Base-by-base conservation (phyloP, 2,888 invertebrate species). In the Cerastoderma edule region DNA sequence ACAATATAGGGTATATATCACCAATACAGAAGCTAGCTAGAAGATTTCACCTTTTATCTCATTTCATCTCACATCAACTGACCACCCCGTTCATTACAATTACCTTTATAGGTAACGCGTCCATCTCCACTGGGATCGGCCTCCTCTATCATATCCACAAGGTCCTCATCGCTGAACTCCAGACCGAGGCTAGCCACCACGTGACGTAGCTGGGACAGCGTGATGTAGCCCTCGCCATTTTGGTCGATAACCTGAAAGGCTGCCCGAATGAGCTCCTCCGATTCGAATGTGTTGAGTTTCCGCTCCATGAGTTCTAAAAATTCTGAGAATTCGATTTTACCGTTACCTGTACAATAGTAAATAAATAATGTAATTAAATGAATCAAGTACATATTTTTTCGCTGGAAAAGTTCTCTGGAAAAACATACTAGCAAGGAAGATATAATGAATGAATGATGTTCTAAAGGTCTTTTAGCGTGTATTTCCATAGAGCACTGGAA, bases 291-390 rank as follows among this genome's bases (percentile, higher is more conserved):
- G 35, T 77, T 68, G n/a, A 79, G 54, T 35, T 79, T 75, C 63
- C 67, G 77, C 60, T 78, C 75, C 83, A 83, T 83, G 27, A 83
- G 57, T 24, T 50, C 27, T 5, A 80, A 68, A 32, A 83, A 83
- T 60, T 83, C 83, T 8, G 68, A 46, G 63, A 81, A 79, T 66
- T 83, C 83, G 1, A 83, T 81, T 65, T 80, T 80, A 19, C 83
- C 80, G 57, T 83, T 83, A 30, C 79, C 83, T n/a, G n/a, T n/a
- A n/a, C n/a, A n/a, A n/a, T n/a, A n/a, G n/a, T n/a, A n/a, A n/a
- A n/a, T n/a, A n/a, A n/a, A n/a, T n/a, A n/a, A n/a, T n/a, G n/a
- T n/a, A n/a, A n/a, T n/a, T n/a, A n/a, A n/a, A n/a, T n/a, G n/a
- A n/a, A n/a, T n/a, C n/a, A n/a, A n/a, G n/a, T n/a, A n/a, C n/a